These are phyloP conservation scores for Zaprionus africanus DNA, from an alignment of 1,140 invertebrate genomes.

Conservation along the genomic window DNA sequence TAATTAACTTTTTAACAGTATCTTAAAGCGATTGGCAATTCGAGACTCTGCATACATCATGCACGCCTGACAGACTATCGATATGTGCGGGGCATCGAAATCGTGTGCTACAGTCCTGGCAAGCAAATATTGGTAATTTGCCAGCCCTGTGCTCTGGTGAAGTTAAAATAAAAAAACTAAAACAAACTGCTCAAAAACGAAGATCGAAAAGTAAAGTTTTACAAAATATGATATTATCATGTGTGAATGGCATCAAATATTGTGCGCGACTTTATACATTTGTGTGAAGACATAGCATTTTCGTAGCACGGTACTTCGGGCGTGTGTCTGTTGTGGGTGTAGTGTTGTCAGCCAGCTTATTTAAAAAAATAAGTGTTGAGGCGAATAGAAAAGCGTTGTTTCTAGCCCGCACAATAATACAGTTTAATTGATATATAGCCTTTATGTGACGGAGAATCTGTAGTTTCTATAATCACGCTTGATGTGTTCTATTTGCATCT, in stretches of 20 bases:
- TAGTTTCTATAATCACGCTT: slow-evolving; percentile 6
- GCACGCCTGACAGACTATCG: not conserved
- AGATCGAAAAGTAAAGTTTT: slow-evolving; percentile 17
- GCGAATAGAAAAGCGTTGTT: not conserved
- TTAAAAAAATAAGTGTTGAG: slow-evolving; percentile 1
- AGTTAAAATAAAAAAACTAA: slow-evolving; percentile 33
- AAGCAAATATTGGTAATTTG: slow-evolving; percentile 30
- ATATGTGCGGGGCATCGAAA: slow-evolving; percentile 15
- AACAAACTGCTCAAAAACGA: slow-evolving; percentile 28
- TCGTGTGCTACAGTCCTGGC: slow-evolving; percentile 8
- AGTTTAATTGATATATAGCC: not conserved
- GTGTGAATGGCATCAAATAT: not conserved
- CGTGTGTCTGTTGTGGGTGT: slow-evolving; percentile 18
- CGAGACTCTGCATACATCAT: not conserved
- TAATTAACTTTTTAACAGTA: too few relatives aligned
- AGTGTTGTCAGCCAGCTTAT: slow-evolving; percentile 31
- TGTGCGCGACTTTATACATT: not conserved
- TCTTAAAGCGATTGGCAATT: not conserved
- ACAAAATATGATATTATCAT: not conserved
- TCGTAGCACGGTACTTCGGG: slow-evolving; percentile 5
- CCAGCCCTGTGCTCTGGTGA: slow-evolving; percentile 40
- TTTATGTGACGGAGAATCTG: not conserved
- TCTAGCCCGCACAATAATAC: not conserved
- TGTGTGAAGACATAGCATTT: slow-evolving; percentile 1
- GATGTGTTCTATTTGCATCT: not conserved